Percentiles rank a stretch among this genome's conserved stretches.
phyloP scores from a whole-genome alignment of 2,888 invertebrate genomes.

The Leucophenga montana region DNA sequence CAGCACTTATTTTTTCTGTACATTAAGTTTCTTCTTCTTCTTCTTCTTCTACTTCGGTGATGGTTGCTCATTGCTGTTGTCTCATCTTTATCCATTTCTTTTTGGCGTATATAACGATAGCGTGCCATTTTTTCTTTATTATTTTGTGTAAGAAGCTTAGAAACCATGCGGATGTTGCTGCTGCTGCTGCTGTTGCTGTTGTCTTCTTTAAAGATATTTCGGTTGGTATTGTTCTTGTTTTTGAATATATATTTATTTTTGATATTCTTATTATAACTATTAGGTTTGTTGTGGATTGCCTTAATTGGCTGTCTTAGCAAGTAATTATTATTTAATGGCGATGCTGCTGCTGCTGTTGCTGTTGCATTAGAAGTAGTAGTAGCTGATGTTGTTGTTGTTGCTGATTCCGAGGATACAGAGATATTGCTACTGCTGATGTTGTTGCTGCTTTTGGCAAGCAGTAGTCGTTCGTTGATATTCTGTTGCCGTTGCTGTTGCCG shows the following conservation, averaged over 20 bases:
- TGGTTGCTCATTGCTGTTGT: too few relatives aligned
- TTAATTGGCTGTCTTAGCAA: background rate
- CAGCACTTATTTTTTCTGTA: too few relatives aligned
- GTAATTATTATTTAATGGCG: background rate
- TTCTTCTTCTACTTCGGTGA: too few relatives aligned
- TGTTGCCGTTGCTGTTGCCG: background rate
- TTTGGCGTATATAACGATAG: too few relatives aligned
- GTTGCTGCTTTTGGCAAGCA: background rate
- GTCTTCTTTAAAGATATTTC: too few relatives aligned
- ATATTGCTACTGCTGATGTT: background rate
- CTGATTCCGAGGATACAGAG: background rate
- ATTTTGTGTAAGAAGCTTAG: too few relatives aligned
- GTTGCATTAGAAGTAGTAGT: background rate
- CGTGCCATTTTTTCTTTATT: too few relatives aligned
- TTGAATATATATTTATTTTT: background rate
- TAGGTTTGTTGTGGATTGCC: constrained; percentile 14
- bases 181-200: too few relatives aligned
- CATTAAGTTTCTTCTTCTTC: too few relatives aligned
- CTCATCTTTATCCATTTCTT: too few relatives aligned
- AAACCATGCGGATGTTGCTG: too few relatives aligned
- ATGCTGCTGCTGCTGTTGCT: constrained; percentile 1
- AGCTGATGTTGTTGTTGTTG: background rate
- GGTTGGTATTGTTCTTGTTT: too few relatives aligned
- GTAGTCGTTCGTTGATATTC: background rate
- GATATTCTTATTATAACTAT: background rate